phyloP scores from a whole-genome alignment of 2,113 vertebrate species.

The Neopipo cinnamomea region DNA sequence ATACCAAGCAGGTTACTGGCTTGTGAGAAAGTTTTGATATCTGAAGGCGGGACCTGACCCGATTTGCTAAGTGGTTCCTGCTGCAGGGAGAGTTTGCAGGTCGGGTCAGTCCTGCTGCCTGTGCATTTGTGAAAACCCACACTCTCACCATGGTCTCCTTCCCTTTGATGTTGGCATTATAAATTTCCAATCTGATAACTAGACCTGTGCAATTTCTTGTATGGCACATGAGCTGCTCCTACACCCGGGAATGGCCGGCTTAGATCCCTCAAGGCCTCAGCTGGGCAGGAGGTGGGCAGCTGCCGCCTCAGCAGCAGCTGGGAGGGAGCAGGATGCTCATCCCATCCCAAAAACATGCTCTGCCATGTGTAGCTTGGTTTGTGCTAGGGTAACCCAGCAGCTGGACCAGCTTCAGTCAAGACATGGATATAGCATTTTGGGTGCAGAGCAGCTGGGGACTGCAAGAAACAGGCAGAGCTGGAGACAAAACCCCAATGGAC shows the following conservation, averaged over 20 bases:
- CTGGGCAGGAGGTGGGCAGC: neutral
- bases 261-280: rapidly evolving
- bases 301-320: neutral
- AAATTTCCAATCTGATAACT: neutral
- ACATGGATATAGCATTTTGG: neutral
- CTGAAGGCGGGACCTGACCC: neutral
- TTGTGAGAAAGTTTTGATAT: neutral
- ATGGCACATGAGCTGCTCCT: neutral
- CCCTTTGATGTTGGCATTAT: neutral
- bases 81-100: neutral
- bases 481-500: neutral
- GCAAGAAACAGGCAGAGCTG: neutral
- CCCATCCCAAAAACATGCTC: neutral
- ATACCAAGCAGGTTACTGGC: neutral
- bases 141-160: neutral
- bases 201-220: neutral
- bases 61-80: neutral
- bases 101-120: neutral
- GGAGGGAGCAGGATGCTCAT: neutral
- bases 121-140: neutral
- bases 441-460: neutral
- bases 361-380: neutral
- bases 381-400: neutral
- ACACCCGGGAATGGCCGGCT: rapidly evolving
- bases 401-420: neutral